Evolutionary conservation across 2,888 invertebrate species (phyloP), one percentile per base, ranked within the genome.

Genomic region (Nomada goodeniana): DNA sequence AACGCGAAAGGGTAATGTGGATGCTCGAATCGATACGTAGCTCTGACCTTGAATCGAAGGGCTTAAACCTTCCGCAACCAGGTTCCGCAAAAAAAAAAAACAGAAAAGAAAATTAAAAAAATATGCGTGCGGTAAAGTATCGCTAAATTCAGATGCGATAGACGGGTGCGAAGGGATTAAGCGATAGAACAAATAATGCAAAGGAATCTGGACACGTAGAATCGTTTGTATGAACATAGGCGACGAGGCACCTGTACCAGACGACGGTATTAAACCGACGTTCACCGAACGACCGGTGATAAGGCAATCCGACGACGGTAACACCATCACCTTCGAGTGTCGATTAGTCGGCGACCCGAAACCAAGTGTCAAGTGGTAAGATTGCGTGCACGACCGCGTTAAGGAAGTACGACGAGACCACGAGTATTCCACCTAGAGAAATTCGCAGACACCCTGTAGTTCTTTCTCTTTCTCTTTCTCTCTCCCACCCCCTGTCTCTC

Each of bases 271-370:
- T 95, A 98, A 98, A 95, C 99, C 99, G 91, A 98, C 98, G 90
- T 99, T 99, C 95, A 98, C 99, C 93, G 98, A 99, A 96, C 97
- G 99, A 95, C 99, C 99, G 85, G 96, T 98, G 94, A 98, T 99
- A 94, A 96, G 98, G 95, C 99, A 99, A 95, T 98, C 98, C 93
- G 98, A 98, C 92, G 98, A 98, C 95, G 98, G 98, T 93, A 97
- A 97, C 94, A 98, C 97, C 95, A 98, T 99, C 93, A 97, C 97
- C 92, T 99, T 99, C 95, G 98, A 98, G 95, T 99, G 99, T 95
- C 96, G 98, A 95, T 97, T 99, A 94, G 98, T 98, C 94, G 99
- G 99, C 93, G 98, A 98, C 95, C 99, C 99, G 89, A 97, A 97
- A 95, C 99, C 99, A 93, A 97, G 96, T 92, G 96, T 99, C 92